Base-by-base conservation (phyloP, 1,140 invertebrate genomes). In the Atta texana region DNA sequence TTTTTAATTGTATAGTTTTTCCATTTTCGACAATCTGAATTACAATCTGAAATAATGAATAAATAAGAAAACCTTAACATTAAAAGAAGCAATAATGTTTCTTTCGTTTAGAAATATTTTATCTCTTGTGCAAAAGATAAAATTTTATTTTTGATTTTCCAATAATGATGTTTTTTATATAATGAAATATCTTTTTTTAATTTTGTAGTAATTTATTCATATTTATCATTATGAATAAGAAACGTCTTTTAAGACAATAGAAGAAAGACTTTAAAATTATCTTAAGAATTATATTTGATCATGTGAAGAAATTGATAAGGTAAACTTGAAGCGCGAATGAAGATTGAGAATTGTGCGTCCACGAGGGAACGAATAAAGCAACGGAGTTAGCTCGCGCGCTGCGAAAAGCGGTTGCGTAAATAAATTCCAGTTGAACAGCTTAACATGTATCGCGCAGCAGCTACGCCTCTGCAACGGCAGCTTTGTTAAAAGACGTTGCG, bases 361-460 rank as follows among this genome's bases (percentile, higher is more conserved):
- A 66, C 53, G 49, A 16, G 31, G 57, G 24, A 49, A 51, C 59
- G 74, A 66, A 61, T 6, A 61, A 74, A 72, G 39, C 44, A 49
- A 57, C 44, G 61, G 57, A 77, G 75, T 63, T 31, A 21, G 49
- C 18, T 57, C 68, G 59, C 69, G 34, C 39, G 34, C 31, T 66
- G 31, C 66, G 49, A 71, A 51, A 44, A 74, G 24, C 63, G 86
- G 59, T 74, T 84, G 69, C 80, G 59, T 91, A 91, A 92, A 93
- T 92, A 93, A 93, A 93, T 93, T 93, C 92, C 76, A 87, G 87
- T 92, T 91, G 90, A 90, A 93, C 89, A 78, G 86, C 76, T 89
- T 93, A 93, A 92, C 92, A 89, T 88, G 87, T 64, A 88, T 86
- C 72, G 91, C 87, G 49, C 77, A 61, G 77, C 88, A 85, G 69